These are phyloP conservation scores for Alosa alosa DNA, from an alignment of 2,113 vertebrate species.

Conservation along the genomic window DNA sequence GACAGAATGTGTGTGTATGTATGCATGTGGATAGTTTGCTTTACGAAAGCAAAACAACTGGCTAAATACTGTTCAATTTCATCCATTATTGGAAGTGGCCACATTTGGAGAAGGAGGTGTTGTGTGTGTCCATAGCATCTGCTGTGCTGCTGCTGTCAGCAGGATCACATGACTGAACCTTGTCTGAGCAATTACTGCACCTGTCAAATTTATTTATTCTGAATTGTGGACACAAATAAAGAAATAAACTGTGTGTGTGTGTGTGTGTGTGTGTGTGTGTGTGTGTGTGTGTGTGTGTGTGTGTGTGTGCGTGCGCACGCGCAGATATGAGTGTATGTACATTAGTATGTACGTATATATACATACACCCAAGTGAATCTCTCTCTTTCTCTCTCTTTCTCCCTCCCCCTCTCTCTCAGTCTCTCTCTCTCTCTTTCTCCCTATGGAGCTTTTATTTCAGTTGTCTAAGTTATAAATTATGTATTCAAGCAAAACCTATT, in stretches of 20 bases:
- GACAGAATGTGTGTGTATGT: too few species aligned
- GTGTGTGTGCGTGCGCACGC: not conserved
- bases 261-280: not conserved
- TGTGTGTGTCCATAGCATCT: too few species aligned
- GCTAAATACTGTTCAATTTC: too few species aligned
- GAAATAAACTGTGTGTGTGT: not conserved
- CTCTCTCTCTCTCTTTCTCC: not conserved
- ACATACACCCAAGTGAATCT: not conserved
- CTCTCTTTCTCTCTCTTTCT: slow-evolving; percentile 14
- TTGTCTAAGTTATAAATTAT: slow-evolving; percentile 48
- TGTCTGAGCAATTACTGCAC: too few species aligned
- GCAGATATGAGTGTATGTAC: not conserved
- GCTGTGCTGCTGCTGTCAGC: too few species aligned
- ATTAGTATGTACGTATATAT: not conserved
- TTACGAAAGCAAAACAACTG: too few species aligned
- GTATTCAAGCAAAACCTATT: slow-evolving; percentile 46
- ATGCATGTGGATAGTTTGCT: too few species aligned
- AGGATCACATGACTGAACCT: too few species aligned
- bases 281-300: not conserved
- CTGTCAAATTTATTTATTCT: too few species aligned
- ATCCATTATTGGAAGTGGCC: too few species aligned
- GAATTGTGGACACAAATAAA: too few species aligned
- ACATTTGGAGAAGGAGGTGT: too few species aligned
- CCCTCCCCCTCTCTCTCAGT: not conserved
- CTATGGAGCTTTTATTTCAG: not conserved